A percentile compares a stretch with the other conserved stretches of the same genome.
These are phyloP conservation scores for Aphelocoma coerulescens DNA, from an alignment of 2,113 vertebrate species.

Conservation along the genomic window DNA sequence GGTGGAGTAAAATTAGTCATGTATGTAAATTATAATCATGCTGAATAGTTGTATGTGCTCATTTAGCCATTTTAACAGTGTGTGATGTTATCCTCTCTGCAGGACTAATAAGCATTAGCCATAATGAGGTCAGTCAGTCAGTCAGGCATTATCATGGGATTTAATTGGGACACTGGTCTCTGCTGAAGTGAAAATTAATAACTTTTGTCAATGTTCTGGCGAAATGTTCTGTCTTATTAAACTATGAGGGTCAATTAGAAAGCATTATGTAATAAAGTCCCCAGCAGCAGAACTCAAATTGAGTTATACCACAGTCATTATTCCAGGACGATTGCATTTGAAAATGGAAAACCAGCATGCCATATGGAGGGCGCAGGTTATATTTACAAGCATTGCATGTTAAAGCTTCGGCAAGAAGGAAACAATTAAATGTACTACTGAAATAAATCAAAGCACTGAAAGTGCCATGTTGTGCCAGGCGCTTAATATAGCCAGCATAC, in stretches of 20 bases:
- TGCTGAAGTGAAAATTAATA: slow-evolving; percentile 99
- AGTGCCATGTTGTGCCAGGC: slow-evolving; percentile 64
- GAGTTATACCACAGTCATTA: slow-evolving; percentile 90
- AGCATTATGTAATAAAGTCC: slow-evolving; percentile 97
- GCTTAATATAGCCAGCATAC: slow-evolving; percentile 61
- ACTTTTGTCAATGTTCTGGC: slow-evolving; percentile 98
- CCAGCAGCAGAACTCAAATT: slow-evolving; percentile 94
- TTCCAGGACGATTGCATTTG: slow-evolving; percentile 80
- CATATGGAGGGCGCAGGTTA: slow-evolving; percentile 77
- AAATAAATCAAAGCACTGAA: slow-evolving; percentile 77
- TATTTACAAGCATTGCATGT: slow-evolving; percentile 81
- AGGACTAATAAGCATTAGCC: slow-evolving; percentile 95
- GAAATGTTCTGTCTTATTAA: slow-evolving; percentile 94
- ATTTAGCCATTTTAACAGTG: slow-evolving; percentile 84
- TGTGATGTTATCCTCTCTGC: slow-evolving; percentile 82
- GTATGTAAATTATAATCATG: slow-evolving; percentile 83
- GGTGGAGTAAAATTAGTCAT: slow-evolving; percentile 80
- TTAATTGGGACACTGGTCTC: slow-evolving; percentile 98
- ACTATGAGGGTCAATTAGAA: slow-evolving; percentile 97
- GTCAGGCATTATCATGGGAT: slow-evolving; percentile 93
- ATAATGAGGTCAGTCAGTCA: slow-evolving; percentile 94
- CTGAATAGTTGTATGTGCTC: slow-evolving; percentile 82
- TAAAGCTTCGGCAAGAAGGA: slow-evolving; percentile 81
- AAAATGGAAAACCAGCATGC: slow-evolving; percentile 83
- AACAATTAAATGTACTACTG: slow-evolving; percentile 80